Percentiles rank a stretch among this genome's conserved stretches.
Conservation (phyloP, 2,113 vertebrate species). For the Mormyrus lacerda region DNA sequence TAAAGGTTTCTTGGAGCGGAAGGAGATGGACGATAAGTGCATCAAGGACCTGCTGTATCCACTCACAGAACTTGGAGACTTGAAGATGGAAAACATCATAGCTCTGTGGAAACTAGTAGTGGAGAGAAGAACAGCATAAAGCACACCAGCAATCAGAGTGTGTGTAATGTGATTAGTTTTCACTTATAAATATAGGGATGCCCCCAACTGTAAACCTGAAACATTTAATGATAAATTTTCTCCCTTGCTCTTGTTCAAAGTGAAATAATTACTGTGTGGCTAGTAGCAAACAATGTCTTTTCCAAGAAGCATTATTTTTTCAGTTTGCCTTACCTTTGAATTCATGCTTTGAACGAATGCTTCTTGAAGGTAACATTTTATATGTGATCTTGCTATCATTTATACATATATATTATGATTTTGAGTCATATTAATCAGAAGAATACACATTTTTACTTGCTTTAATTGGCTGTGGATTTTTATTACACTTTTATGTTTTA, state of each 20-base stretch:
- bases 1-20: background rate
- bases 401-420: background rate
- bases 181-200: background rate
- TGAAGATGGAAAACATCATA: constrained; percentile 22
- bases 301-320: background rate
- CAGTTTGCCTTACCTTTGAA: background rate
- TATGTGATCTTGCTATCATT: background rate
- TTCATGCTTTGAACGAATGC: background rate
- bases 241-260: background rate
- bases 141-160: background rate
- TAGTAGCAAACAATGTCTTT: background rate
- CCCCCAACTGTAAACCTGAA: background rate
- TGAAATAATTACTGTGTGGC: background rate
- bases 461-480: background rate
- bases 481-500: background rate
- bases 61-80: background rate
- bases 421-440: background rate
- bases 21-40: background rate
- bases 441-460: background rate
- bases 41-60: background rate
- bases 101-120: constrained; percentile 32
- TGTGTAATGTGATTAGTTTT: background rate
- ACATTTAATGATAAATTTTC: background rate
- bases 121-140: constrained; percentile 3
- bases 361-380: background rate